Percentiles rank a stretch among this genome's conserved stretches.
Evolutionary conservation across 2,113 vertebrate species (phyloP).

Genomic region (Microtus montanus): DNA sequence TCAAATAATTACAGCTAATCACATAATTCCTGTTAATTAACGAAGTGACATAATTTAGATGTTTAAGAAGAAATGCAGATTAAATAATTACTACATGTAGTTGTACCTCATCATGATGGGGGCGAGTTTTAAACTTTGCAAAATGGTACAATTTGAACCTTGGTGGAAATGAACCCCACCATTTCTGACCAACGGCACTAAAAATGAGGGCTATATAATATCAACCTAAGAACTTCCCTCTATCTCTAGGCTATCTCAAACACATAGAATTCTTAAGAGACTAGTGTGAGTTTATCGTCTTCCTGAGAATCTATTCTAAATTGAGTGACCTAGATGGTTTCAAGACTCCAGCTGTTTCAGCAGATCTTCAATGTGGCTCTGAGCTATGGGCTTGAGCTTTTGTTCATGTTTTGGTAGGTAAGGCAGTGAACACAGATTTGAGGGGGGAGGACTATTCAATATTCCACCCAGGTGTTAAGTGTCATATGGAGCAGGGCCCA

Average conservation of each 20-base stretch:
- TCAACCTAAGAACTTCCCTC: not conserved
- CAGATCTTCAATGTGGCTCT: not conserved
- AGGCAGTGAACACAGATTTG: not conserved
- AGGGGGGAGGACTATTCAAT: too few relatives aligned
- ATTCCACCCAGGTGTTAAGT: not conserved
- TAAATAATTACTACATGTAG: constrained; percentile 72
- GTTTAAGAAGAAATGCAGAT: constrained; percentile 76
- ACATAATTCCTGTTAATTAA: constrained; percentile 76
- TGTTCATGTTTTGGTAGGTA: not conserved
- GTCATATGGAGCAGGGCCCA: not conserved
- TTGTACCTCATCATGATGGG: constrained; percentile 69
- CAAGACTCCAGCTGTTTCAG: constrained; percentile 4
- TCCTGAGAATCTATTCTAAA: constrained; percentile 11
- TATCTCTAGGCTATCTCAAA: constrained; percentile 30
- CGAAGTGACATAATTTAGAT: constrained; percentile 75
- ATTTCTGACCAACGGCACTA: constrained; percentile 33
- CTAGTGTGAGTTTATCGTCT: not conserved
- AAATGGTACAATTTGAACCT: constrained; percentile 58
- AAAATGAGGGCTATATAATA: not conserved
- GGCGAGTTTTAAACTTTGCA: constrained; percentile 67
- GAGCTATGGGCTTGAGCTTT: not conserved
- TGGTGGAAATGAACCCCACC: not conserved
- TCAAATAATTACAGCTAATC: constrained; percentile 75
- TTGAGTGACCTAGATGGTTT: not conserved
- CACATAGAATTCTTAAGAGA: constrained; percentile 5